A percentile compares a stretch with the other conserved stretches of the same genome.
These are phyloP conservation scores for Tursiops truncatus DNA, from an alignment of 2,113 vertebrate genomes.

Conservation along the genomic window DNA sequence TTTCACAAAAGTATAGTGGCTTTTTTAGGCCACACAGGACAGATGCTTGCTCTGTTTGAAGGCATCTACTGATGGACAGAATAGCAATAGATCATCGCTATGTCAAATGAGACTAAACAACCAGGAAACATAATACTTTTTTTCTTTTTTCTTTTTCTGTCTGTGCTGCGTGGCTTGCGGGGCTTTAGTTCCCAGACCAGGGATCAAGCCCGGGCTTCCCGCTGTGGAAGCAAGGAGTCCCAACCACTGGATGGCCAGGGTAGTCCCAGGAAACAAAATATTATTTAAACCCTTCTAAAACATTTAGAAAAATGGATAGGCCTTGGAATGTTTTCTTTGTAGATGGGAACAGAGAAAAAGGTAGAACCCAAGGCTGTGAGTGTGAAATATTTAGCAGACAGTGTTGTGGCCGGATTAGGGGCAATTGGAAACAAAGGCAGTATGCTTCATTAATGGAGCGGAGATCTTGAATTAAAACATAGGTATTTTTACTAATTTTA, in stretches of 20 bases:
- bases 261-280: not conserved
- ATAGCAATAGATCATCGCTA: not conserved
- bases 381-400: not conserved
- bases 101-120: not conserved
- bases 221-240: no score
- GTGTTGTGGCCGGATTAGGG: not conserved
- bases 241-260: no score
- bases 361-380: not conserved
- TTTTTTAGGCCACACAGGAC: not conserved
- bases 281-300: not conserved
- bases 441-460: not conserved
- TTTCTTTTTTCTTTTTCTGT: no score
- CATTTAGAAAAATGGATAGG: not conserved
- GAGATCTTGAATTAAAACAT: not conserved
- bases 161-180: no score
- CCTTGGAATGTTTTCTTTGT: not conserved
- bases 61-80: not conserved
- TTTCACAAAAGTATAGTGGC: not conserved
- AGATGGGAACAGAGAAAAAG: not conserved
- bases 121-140: not conserved
- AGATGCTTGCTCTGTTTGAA: not conserved
- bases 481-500: not conserved
- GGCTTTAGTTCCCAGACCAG: no score
- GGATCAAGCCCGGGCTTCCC: fast-evolving
- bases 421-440: not conserved